Base-by-base conservation (phyloP, 1,140 invertebrate species). In the Trialeurodes vaporariorum region DNA sequence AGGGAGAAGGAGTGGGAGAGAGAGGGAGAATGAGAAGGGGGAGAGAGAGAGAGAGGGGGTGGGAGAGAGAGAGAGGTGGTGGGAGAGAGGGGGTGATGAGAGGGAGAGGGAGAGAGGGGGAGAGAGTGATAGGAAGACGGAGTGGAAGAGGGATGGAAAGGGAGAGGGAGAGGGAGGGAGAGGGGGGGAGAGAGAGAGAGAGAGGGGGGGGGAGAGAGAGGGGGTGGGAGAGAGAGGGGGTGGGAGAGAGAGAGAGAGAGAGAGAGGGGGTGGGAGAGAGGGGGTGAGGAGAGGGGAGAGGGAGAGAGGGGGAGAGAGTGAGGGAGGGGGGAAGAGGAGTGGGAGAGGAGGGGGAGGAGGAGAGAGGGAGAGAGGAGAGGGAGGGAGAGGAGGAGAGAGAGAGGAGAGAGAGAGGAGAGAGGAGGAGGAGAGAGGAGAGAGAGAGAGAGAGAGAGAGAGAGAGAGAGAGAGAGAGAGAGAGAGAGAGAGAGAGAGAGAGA, bases 141-240 rank as follows among this genome's bases (percentile, higher is more conserved):
- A n/a, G 25, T 5, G n/a, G 61, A n/a, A n/a, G 25, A 13, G 34
- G 63, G 34, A 25, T 5, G 25, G 21, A 25, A 25, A 25, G 34
- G 63, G 24, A 21, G 34, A 21, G 24, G 63, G 34, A 21, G 34
- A 25, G 24, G 63, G 63, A 25, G 25, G 63, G 25, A 5, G 63
- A 25, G 34, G 13, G 34, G 21, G 63, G 13, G n/a, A 21, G 25
- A 25, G 24, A 25, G 34, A 25, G 63, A 25, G 63, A 21, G 21
- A 34, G 63, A 25, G 63, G 34, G 63, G 63, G 63, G 25, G 25
- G 34, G n/a, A 25, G 63, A 25, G 24, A 25, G 63, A 25, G n/a
- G 24, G 34, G 25, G 21, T 5, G 63, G 24, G 34, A 25, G 34
- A 25, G 34, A 25, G 24, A 21, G 34, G 63, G 34, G 25, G 34